These are phyloP conservation scores for Dascillus cervinus DNA, from an alignment of 2,888 invertebrate species.

Conservation along the genomic window DNA sequence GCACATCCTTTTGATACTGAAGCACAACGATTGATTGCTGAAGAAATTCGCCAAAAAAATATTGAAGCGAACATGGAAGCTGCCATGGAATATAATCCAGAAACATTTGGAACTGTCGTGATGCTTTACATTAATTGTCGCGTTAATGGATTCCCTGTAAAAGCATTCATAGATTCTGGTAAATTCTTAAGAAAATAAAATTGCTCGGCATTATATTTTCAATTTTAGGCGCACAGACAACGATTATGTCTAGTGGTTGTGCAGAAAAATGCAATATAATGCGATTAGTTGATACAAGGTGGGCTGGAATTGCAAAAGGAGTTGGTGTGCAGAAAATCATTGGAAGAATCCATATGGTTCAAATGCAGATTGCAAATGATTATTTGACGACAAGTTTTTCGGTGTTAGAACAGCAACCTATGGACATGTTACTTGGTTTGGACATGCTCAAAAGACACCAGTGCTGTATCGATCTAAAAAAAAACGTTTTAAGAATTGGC, in stretches of 20 bases:
- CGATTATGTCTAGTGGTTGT: conserved; percentile 95
- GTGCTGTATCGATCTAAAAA: conserved; percentile 87
- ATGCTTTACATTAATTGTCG: conserved; percentile 97
- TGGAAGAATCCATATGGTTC: conserved; percentile 94
- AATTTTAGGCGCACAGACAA: conserved; percentile 74
- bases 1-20: conserved; percentile 95
- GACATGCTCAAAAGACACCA: conserved; percentile 97
- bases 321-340: conserved; percentile 95
- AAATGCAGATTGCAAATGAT: conserved; percentile 91
- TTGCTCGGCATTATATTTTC: conserved; percentile 3
- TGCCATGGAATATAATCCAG: conserved; percentile 97
- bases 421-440: conserved; percentile 95
- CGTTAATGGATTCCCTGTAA: conserved; percentile 94
- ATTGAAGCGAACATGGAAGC: conserved; percentile 98
- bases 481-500: conserved; percentile 82
- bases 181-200: conserved; percentile 28
- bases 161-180: conserved; percentile 96
- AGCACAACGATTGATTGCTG: conserved; percentile 89
- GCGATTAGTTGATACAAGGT: conserved; percentile 82
- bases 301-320: conserved; percentile 95
- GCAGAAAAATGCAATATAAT: conserved; percentile 91
- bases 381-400: conserved; percentile 95
- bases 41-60: conserved; percentile 92
- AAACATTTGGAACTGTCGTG: conserved; percentile 94
- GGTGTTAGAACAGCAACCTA: conserved; percentile 91